Evolutionary conservation across 2,888 invertebrate genomes (phyloP).

Genomic region (Apodemia hepburni): DNA sequence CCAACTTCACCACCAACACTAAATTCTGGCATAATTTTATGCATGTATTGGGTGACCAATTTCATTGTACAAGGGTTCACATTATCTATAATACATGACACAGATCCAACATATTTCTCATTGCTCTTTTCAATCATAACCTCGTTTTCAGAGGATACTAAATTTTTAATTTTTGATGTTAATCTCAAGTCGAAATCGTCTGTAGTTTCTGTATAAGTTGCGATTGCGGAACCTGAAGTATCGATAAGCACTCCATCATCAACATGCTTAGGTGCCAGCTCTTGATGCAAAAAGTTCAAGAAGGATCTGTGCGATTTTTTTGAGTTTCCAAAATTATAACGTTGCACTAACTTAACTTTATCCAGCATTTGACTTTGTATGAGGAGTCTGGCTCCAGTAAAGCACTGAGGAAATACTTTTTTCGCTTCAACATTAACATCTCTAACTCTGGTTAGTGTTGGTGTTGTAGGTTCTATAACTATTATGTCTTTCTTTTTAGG

Average conservation of each 20-base stretch:
- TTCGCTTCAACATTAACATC: conserved; percentile 67
- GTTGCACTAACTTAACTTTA: conserved; percentile 62
- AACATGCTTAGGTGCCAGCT: conserved; percentile 50
- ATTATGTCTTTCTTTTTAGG: conserved; percentile 63
- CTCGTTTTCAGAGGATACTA: conserved; percentile 68
- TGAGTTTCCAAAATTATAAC: conserved; percentile 62
- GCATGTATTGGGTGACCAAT: conserved; percentile 62
- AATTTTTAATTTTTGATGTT: conserved; percentile 60
- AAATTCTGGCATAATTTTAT: conserved; percentile 52
- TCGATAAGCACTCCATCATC: conserved; percentile 60
- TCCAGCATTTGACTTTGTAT: conserved; percentile 59
- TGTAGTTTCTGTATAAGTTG: conserved; percentile 54
- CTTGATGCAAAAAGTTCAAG: conserved; percentile 58
- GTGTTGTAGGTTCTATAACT: conserved; percentile 43
- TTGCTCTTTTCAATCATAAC: conserved; percentile 55
- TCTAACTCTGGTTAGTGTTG: conserved; percentile 48
- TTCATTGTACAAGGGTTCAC: conserved; percentile 59
- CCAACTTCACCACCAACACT: conserved; percentile 58
- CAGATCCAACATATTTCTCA: conserved; percentile 48
- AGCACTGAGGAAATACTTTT: conserved; percentile 64
- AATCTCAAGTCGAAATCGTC: conserved; percentile 54
- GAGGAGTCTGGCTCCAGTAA: conserved; percentile 60
- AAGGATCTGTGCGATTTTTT: conserved; percentile 58
- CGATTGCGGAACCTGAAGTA: conserved; percentile 61
- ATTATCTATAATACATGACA: conserved; percentile 55